Evolutionary conservation across 1,140 invertebrate genomes (phyloP), one percentile per base, ranked within the genome.

Genomic region (Hycleus cichorii): DNA sequence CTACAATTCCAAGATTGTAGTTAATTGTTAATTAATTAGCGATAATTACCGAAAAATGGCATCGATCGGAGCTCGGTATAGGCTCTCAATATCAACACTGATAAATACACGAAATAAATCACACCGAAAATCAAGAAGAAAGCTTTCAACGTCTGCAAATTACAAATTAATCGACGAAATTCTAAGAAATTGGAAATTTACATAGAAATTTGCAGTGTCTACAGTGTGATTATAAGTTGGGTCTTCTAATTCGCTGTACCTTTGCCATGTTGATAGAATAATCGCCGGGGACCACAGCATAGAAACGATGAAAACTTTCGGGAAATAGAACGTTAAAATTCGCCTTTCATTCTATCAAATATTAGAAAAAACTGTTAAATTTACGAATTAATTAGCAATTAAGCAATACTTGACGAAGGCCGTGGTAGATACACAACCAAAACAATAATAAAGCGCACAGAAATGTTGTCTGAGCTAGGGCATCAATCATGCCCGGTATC

Each of bases 341-440:
- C 83, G 77, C 62, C 93, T 78, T 73, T 95, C 91, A 70, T 93
- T 95, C 90, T 94, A 73, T 49, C 18, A 1, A 18, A 18, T 18
- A 1, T 18, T 18, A 18, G 18, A 18, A 1, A 18, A 12, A 18
- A 18, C 2, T 18, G 1, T 18, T 18, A 18, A 18, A 18, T 18
- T 18, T 1, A 18, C 18, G 18, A 18, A 18, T 2, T 18, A 1
- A 18, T 18, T 18, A 18, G 18, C 1, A 80, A 80, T 70, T 64
- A 58, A 43, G 56, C 45, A 38, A 54, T 77, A 93, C 91, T 83
- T 96, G 93, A 71, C 94, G 78, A 10, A 97, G 78, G 24, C 94
- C 94, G 74, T 98, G 95, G 76, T 97, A 98, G 51, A 93, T 84
- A 66, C 90, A 92, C 9, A 97, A 78, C 95, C 95, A 98, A 69